phyloP scores from a whole-genome alignment of 1,140 invertebrate species.

The Drosophila repletoides region DNA sequence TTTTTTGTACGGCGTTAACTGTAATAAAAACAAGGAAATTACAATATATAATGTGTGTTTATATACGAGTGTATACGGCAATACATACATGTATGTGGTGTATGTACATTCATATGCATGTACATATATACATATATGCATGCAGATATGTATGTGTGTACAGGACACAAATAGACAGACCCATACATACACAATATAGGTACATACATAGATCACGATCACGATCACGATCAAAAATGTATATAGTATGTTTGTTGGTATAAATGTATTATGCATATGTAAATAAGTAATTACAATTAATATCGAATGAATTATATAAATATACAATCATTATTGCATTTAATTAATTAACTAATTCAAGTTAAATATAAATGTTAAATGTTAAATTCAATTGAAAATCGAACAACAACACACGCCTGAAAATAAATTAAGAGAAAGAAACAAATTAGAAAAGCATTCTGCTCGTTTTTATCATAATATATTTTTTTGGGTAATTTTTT shows the following conservation, averaged over 20 bases:
- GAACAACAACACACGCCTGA: conserved; percentile 78
- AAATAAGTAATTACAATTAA: conserved; percentile 72
- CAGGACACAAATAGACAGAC: background rate
- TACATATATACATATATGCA: conserved; percentile 8
- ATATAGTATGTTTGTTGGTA: conserved; percentile 6
- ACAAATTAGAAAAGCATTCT: conserved; percentile 72
- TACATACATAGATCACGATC: conserved; percentile 18
- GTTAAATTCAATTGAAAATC: conserved; percentile 77
- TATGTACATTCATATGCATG: background rate
- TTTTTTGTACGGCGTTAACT: conserved; percentile 13
- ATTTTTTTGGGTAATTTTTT: conserved; percentile 19
- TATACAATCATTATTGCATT: conserved; percentile 68
- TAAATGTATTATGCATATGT: conserved; percentile 39
- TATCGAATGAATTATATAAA: conserved; percentile 75
- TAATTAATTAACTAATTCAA: conserved; percentile 72
- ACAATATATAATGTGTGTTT: conserved; percentile 44
- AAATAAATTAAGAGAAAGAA: conserved; percentile 78
- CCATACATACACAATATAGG: background rate
- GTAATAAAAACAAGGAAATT: conserved; percentile 37
- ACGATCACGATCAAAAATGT: background rate
- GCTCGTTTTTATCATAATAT: conserved; percentile 37
- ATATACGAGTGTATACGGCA: conserved; percentile 2
- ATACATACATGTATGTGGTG: conserved; percentile 5
- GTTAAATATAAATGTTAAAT: conserved; percentile 57
- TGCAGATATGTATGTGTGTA: conserved; percentile 7